These are phyloP conservation scores for Xiphophorus maculatus DNA, from an alignment of 2,113 vertebrate genomes.

Conservation along the genomic window DNA sequence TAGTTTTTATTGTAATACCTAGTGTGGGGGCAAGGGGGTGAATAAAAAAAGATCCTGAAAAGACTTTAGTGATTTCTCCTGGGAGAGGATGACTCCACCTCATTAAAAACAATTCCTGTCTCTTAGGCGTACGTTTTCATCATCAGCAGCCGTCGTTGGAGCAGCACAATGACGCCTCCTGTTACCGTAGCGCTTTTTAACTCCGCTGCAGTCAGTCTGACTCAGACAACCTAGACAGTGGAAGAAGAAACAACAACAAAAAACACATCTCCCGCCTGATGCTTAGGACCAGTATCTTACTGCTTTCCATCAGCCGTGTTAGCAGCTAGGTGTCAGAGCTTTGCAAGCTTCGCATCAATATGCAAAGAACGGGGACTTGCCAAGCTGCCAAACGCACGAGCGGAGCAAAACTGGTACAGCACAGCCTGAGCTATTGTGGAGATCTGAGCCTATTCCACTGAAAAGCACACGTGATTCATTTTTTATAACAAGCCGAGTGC, in stretches of 20 bases:
- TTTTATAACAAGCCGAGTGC: constrained; percentile 24
- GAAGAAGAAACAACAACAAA: neutral
- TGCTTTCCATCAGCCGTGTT: constrained; percentile 33
- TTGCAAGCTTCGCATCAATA: constrained; percentile 53
- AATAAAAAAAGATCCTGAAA: constrained; percentile 10
- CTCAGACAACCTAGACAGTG: constrained; percentile 28
- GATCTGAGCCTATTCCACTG: constrained; percentile 36
- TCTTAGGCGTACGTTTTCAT: constrained; percentile 36
- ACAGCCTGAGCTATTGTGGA: constrained; percentile 23
- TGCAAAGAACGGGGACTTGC: constrained; percentile 42
- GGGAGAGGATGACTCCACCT: constrained; percentile 29
- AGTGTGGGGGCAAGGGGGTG: neutral
- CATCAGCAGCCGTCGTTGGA: neutral
- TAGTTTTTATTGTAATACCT: constrained; percentile 6
- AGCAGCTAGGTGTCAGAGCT: constrained; percentile 54
- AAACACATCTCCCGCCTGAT: constrained; percentile 13
- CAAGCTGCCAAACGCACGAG: constrained; percentile 53
- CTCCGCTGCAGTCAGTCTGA: constrained; percentile 23
- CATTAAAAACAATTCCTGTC: constrained; percentile 67
- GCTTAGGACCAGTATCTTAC: constrained; percentile 11
- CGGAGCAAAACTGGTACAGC: constrained; percentile 29
- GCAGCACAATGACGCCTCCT: neutral
- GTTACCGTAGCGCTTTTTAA: constrained; percentile 17
- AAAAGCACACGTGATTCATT: constrained; percentile 40
- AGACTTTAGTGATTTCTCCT: constrained; percentile 30